Evolutionary conservation across 1,140 invertebrate species (phyloP).

Genomic region (Bicyclus anynana): DNA sequence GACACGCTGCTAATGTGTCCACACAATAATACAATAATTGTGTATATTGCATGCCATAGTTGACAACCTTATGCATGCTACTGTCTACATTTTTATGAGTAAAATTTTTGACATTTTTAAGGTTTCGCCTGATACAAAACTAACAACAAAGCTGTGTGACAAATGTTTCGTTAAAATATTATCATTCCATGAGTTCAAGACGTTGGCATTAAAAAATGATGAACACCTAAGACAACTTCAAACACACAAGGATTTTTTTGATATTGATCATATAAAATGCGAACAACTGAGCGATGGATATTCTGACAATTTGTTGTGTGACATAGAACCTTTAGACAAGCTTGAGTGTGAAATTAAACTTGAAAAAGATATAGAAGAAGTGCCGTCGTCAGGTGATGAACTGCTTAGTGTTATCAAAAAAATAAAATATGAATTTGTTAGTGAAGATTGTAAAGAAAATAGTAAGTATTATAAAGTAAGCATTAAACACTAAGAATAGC

Average conservation of each 20-base stretch:
- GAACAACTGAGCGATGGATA: constrained; percentile 11
- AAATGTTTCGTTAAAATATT: constrained; percentile 49
- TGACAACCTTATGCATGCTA: no score
- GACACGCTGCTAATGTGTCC: no score
- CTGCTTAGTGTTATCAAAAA: constrained; percentile 53
- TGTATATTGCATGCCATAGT: no score
- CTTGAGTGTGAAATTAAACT: constrained; percentile 27
- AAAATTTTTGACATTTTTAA: no score
- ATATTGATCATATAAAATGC: constrained; percentile 21
- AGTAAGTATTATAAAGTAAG: constrained; percentile 31
- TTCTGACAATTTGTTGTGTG: constrained; percentile 13
- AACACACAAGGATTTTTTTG: constrained; percentile 10
- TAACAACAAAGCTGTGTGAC: constrained; percentile 45
- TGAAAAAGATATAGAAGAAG: constrained; percentile 27
- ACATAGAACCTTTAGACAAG: constrained; percentile 9
- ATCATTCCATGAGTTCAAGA: constrained; percentile 52
- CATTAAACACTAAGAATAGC: no score
- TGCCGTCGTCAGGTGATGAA: constrained; percentile 47
- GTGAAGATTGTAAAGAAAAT: constrained; percentile 38
- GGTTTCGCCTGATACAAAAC: constrained; percentile 33
- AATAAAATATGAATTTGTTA: constrained; percentile 47
- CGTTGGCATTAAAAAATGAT: constrained; percentile 44
- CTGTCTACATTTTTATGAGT: no score
- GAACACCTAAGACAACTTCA: constrained; percentile 31
- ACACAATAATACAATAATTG: no score